Evolutionary conservation across 2,113 vertebrate genomes (phyloP).

Genomic region (Tylochromis polylepis): DNA sequence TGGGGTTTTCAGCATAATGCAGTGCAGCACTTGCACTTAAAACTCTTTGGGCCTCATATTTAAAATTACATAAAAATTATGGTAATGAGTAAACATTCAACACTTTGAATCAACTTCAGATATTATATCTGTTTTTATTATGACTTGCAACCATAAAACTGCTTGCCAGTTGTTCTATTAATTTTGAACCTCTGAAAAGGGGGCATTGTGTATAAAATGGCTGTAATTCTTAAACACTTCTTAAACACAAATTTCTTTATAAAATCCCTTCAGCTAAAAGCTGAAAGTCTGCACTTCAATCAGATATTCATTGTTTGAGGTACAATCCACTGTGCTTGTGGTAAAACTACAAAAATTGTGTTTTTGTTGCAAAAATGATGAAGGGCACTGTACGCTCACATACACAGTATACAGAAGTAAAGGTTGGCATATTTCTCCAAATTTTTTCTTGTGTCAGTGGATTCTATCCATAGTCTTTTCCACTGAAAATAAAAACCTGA

Average conservation of each 20-base stretch:
- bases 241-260: neutral
- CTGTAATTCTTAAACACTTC: neutral
- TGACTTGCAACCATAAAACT: neutral
- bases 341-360: neutral
- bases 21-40: too few species aligned
- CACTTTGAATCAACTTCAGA: neutral
- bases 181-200: neutral
- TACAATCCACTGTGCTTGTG: neutral
- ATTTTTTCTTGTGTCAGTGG: slow-evolving; percentile 1
- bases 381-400: neutral
- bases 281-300: too few species aligned
- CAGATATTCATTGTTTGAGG: neutral
- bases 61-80: neutral
- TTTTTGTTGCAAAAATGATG: neutral
- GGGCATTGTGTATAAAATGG: neutral
- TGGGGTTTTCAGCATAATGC: neutral
- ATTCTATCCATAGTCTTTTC: slow-evolving; percentile 35
- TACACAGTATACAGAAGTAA: neutral
- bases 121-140: neutral
- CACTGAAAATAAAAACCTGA: neutral
- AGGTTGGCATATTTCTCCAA: neutral
- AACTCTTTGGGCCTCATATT: too few species aligned
- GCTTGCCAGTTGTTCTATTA: neutral
- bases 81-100: neutral
- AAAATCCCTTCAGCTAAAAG: neutral